Conservation (phyloP, 2,113 vertebrate species). For the Sceloporus undulatus region DNA sequence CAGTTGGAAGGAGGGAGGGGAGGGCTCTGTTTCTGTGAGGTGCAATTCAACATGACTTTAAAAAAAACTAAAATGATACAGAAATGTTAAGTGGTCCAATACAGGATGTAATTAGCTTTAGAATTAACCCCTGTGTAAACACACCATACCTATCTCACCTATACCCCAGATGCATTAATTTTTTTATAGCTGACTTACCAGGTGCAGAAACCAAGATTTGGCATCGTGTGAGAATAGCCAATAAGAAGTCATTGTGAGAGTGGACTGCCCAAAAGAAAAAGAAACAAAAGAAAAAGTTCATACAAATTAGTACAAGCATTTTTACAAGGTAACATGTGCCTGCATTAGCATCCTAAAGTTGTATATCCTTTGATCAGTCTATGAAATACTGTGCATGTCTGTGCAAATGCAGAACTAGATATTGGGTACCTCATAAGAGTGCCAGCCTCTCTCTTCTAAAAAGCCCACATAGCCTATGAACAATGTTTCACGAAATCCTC, state of each 20-base stretch:
- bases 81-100: background rate
- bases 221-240: slow-evolving; percentile 97
- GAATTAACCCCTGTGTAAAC: background rate
- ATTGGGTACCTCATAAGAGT: background rate
- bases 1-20: too few species aligned
- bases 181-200: slow-evolving; percentile 77
- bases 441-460: slow-evolving; percentile 19
- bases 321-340: background rate
- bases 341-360: background rate
- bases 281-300: slow-evolving; percentile 16
- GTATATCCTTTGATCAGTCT: background rate
- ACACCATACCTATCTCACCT: background rate
- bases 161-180: rapidly evolving
- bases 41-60: background rate
- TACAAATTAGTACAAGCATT: slow-evolving; percentile 17
- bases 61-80: background rate
- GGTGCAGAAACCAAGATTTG: slow-evolving; percentile 96
- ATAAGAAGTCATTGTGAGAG: slow-evolving; percentile 96
- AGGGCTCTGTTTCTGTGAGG: background rate
- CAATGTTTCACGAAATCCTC: background rate
- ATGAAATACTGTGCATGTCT: background rate
- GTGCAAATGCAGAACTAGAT: background rate
- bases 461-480: background rate
- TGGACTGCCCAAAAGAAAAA: slow-evolving; percentile 83
- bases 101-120: rapidly evolving